phyloP scores from a whole-genome alignment of 2,888 invertebrate species.

The Mythimna impura region DNA sequence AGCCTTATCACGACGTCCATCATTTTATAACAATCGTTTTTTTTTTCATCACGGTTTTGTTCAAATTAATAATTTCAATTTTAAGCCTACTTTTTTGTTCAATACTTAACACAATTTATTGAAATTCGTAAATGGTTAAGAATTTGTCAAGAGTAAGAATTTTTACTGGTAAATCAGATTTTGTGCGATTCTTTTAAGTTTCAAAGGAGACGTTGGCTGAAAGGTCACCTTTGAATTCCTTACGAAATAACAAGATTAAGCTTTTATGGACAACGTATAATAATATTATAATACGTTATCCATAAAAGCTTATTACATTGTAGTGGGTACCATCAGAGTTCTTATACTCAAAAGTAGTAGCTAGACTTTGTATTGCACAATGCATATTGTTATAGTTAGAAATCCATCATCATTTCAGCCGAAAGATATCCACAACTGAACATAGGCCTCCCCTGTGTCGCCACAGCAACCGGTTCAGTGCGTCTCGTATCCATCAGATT shows the following conservation, averaged over 20 bases:
- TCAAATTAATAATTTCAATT: slow-evolving; percentile 28
- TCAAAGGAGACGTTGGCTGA: slow-evolving; percentile 20
- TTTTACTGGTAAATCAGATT: slow-evolving; percentile 19
- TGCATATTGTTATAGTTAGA: too few relatives aligned
- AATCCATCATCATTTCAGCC: too few relatives aligned
- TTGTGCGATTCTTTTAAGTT: slow-evolving; percentile 26
- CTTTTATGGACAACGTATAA: slow-evolving; percentile 12
- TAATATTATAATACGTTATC: slow-evolving; percentile 1
- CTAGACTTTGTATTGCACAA: neutral
- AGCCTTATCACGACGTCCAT: slow-evolving; percentile 49
- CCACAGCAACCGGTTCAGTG: too few relatives aligned
- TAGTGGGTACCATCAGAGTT: neutral
- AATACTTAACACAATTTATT: slow-evolving; percentile 6
- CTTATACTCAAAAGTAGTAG: neutral
- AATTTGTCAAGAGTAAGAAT: neutral
- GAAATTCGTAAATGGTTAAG: slow-evolving; percentile 13
- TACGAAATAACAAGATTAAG: slow-evolving; percentile 26
- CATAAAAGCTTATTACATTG: too few relatives aligned
- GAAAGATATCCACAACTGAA: too few relatives aligned
- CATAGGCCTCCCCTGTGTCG: too few relatives aligned
- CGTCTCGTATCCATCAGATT: too few relatives aligned
- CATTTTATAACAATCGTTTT: slow-evolving; percentile 21
- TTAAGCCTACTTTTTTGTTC: slow-evolving; percentile 19
- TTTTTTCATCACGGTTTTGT: slow-evolving; percentile 11
- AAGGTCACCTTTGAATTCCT: slow-evolving; percentile 45